phyloP scores from a whole-genome alignment of 2,113 vertebrate species.

The Macrotus californicus region DNA sequence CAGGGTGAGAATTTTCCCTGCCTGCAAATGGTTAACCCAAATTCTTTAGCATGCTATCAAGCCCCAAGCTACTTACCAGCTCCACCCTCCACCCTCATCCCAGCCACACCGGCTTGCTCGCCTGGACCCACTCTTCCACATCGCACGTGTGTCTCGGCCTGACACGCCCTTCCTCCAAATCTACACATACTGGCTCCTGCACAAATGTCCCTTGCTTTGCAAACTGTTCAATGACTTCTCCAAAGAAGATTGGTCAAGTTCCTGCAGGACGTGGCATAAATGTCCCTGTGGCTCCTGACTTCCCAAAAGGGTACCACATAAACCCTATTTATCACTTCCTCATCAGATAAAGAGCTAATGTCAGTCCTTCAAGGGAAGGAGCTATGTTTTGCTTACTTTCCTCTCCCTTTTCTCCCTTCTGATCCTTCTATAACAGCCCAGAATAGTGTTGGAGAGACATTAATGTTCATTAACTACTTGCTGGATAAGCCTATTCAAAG shows the following conservation, averaged over 20 bases:
- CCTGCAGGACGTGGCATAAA: background rate
- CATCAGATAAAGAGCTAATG: background rate
- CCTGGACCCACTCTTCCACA: fast-evolving
- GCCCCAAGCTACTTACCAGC: background rate
- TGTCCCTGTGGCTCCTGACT: background rate
- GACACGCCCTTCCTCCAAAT: background rate
- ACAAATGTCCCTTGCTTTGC: background rate
- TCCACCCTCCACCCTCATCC: too few relatives aligned
- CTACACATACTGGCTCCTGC: background rate
- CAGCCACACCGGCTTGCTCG: background rate
- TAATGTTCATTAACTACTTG: background rate
- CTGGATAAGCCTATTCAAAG: background rate
- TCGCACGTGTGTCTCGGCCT: background rate
- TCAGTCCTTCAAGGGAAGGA: background rate
- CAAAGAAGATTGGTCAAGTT: background rate
- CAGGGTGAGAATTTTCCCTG: background rate
- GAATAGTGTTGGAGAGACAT: background rate
- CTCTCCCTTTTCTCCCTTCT: background rate
- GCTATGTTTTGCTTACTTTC: background rate
- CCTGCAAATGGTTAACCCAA: background rate
- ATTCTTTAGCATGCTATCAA: background rate
- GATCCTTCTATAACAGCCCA: background rate
- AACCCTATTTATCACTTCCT: background rate
- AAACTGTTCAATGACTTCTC: background rate
- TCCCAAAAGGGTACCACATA: background rate